phyloP scores from a whole-genome alignment of 2,797 vertebrate genomes.

The Cyprinodon diabolis region DNA sequence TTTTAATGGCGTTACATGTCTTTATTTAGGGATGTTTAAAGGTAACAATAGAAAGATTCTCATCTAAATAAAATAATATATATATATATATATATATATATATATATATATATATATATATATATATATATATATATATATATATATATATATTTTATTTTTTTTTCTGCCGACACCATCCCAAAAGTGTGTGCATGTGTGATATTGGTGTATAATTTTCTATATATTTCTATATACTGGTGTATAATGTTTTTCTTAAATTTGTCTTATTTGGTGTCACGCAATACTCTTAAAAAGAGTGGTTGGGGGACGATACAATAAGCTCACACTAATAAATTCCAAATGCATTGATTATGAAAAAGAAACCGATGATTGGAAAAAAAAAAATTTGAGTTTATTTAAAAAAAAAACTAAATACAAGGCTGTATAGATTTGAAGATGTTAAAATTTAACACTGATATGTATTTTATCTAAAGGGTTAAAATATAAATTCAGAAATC shows the following conservation, averaged over 20 bases:
- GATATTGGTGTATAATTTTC: background rate
- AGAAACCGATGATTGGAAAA: background rate
- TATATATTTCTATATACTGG: background rate
- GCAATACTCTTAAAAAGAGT: background rate
- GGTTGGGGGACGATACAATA: background rate
- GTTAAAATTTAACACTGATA: background rate
- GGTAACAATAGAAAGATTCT: too few species aligned
- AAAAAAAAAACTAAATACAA: background rate
- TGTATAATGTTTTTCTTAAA: background rate
- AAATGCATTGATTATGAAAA: background rate
- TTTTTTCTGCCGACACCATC: background rate
- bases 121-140: too few species aligned
- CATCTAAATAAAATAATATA: background rate
- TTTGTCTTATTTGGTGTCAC: background rate
- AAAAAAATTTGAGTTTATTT: background rate
- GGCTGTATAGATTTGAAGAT: background rate
- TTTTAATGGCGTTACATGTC: background rate
- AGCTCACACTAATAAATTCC: background rate
- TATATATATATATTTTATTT: too few species aligned
- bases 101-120: too few species aligned
- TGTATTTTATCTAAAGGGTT: background rate
- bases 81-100: too few species aligned
- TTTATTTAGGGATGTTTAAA: background rate
- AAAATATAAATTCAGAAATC: background rate
- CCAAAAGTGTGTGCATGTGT: too few species aligned